Conservation (phyloP, 2,888 invertebrate species). For the Machimus rusticus region DNA sequence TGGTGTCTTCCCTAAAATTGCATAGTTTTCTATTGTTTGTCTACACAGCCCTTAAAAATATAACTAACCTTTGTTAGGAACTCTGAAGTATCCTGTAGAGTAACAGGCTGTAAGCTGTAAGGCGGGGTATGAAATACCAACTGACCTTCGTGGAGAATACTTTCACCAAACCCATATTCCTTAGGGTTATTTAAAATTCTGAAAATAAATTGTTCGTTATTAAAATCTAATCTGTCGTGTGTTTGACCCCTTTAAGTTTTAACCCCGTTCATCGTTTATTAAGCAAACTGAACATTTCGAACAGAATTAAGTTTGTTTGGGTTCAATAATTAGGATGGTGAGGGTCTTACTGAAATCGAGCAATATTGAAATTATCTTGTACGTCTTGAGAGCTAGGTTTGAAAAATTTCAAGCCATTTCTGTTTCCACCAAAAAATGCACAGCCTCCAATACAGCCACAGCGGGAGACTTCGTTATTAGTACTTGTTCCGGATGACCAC, state of each 20-base stretch:
- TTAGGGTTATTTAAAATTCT: slow-evolving; percentile 78
- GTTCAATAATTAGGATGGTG: slow-evolving; percentile 44
- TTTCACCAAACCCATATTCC: slow-evolving; percentile 94
- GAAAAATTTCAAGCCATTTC: slow-evolving; percentile 88
- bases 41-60: background rate
- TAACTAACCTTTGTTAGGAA: slow-evolving; percentile 55
- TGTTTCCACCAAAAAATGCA: slow-evolving; percentile 91
- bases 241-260: background rate
- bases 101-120: slow-evolving; percentile 80
- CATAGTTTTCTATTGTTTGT: background rate
- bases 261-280: background rate
- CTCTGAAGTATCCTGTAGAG: slow-evolving; percentile 72
- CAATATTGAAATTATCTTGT: slow-evolving; percentile 83
- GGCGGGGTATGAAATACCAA: slow-evolving; percentile 91
- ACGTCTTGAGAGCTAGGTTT: slow-evolving; percentile 83
- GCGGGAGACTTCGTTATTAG: slow-evolving; percentile 71
- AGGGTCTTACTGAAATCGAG: slow-evolving; percentile 68
- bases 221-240: background rate
- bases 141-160: slow-evolving; percentile 85
- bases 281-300: background rate
- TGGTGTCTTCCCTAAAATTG: slow-evolving; percentile 7
- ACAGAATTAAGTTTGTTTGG: background rate
- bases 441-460: slow-evolving; percentile 98
- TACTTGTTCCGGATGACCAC: slow-evolving; percentile 71
- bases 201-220: slow-evolving; percentile 47